Evolutionary conservation across 2,797 vertebrate genomes (phyloP).

Genomic region (Mallotus villosus): DNA sequence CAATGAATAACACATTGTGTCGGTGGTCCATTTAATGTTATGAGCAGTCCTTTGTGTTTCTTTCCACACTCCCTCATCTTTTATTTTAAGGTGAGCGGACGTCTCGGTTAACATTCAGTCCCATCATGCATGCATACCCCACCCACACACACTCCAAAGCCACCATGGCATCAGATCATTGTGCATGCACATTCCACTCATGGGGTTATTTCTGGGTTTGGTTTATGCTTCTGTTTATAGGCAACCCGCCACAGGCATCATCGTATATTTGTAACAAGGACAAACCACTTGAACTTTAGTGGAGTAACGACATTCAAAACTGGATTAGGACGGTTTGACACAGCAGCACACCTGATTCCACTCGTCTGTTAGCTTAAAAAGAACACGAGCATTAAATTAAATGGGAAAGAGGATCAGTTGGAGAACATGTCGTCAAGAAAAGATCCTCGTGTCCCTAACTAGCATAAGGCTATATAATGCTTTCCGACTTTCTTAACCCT

Average conservation of each 20-base stretch:
- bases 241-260: neutral
- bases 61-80: slow-evolving; percentile 35
- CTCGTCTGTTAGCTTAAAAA: neutral
- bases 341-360: neutral
- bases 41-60: slow-evolving; percentile 23
- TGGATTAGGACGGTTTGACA: neutral
- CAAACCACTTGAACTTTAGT: too few species aligned
- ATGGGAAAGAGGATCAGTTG: too few species aligned
- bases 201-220: neutral
- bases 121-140: slow-evolving; percentile 12
- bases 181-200: slow-evolving; percentile 24
- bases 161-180: slow-evolving; percentile 40
- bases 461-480: too few species aligned
- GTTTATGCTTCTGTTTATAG: neutral
- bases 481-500: too few species aligned
- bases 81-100: slow-evolving; percentile 36
- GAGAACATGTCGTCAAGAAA: too few species aligned
- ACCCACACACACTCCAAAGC: slow-evolving; percentile 26
- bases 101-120: neutral
- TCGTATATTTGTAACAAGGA: neutral
- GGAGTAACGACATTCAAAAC: too few species aligned
- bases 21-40: slow-evolving; percentile 10
- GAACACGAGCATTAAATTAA: too few species aligned
- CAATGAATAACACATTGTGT: neutral
- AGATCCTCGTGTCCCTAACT: too few species aligned